Percentiles rank a stretch among this genome's conserved stretches.
Conservation (phyloP, 2,888 invertebrate species). For the Corbicula japonica region DNA sequence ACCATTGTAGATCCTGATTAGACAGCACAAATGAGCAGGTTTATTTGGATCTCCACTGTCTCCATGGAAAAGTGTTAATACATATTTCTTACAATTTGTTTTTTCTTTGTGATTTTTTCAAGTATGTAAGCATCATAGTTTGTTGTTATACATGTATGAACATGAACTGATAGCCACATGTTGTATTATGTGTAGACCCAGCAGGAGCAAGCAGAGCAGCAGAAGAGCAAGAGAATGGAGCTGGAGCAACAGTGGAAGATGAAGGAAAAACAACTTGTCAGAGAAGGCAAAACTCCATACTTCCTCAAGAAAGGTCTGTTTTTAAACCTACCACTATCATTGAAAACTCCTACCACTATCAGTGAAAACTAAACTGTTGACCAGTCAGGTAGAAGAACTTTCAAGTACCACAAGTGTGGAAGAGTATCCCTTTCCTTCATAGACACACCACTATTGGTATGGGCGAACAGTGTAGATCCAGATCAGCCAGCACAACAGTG, state of each 20-base stretch:
- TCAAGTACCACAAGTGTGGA: neutral
- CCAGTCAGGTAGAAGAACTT: neutral
- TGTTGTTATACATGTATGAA: neutral
- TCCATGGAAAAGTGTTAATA: too few species aligned
- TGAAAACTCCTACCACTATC: too few species aligned
- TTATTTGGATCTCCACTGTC: too few species aligned
- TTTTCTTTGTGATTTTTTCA: neutral
- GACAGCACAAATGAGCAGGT: too few species aligned
- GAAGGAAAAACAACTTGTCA: conserved; percentile 89
- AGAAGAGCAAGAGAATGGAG: conserved; percentile 88
- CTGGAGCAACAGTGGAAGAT: conserved; percentile 88
- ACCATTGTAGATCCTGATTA: too few species aligned
- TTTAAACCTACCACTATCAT: neutral
- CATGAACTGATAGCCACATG: neutral
- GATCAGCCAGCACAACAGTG: neutral
- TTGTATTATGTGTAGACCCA: conserved; percentile 88
- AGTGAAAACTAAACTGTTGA: neutral
- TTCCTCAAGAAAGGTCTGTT: conserved; percentile 91
- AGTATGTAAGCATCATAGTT: neutral
- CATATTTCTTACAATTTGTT: neutral
- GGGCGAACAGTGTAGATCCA: neutral
- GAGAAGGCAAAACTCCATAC: conserved; percentile 91
- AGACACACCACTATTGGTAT: neutral
- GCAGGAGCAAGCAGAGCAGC: conserved; percentile 91
- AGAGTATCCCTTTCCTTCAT: neutral